Evolutionary conservation across 2,113 vertebrate genomes (phyloP).

Genomic region (Merops nubicus): DNA sequence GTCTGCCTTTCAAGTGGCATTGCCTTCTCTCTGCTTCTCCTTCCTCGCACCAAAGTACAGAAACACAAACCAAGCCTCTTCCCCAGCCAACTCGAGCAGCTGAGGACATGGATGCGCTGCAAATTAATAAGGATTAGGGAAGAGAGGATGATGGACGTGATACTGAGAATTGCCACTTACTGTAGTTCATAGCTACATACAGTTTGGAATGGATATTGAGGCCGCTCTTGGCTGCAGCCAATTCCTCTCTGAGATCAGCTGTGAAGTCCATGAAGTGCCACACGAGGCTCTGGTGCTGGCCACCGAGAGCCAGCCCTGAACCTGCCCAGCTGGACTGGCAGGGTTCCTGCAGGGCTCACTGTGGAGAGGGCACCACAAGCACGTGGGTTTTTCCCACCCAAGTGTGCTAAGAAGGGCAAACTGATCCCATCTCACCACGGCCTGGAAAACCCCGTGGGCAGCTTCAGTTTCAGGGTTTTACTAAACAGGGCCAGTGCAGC

Average conservation of each 20-base stretch:
- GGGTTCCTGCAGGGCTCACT: not conserved
- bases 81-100: not conserved
- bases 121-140: not conserved
- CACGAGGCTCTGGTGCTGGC: accelerated
- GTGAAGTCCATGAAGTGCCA: not conserved
- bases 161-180: not conserved
- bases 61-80: not conserved
- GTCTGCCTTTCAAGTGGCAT: not conserved
- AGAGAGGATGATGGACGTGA: accelerated
- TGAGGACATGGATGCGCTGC: accelerated
- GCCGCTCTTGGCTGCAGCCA: not conserved
- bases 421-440: accelerated
- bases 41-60: not conserved
- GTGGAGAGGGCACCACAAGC: not conserved
- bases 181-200: not conserved
- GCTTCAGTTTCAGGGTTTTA: not conserved
- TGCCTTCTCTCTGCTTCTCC: not conserved
- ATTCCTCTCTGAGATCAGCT: not conserved
- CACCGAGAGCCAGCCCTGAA: not conserved
- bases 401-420: not conserved
- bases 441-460: not conserved
- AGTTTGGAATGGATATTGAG: not conserved
- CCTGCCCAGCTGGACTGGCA: not conserved
- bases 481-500: not conserved
- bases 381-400: not conserved